phyloP scores from a whole-genome alignment of 2,888 invertebrate species.

The Apodemia mormo region DNA sequence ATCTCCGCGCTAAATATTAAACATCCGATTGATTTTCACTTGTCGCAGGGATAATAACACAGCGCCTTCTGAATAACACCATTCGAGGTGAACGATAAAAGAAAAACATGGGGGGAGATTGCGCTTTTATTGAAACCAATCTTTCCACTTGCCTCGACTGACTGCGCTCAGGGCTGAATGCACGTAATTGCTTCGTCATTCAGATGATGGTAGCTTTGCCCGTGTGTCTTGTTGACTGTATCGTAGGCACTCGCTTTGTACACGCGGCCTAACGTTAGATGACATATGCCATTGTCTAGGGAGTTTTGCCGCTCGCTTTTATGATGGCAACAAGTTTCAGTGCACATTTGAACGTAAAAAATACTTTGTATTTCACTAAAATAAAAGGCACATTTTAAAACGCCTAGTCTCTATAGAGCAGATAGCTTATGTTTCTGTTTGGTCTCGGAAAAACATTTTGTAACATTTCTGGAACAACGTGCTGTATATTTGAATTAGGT shows the following conservation, averaged over 20 bases:
- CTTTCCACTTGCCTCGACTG: conserved; percentile 75
- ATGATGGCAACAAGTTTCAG: conserved; percentile 58
- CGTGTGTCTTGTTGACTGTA: conserved; percentile 75
- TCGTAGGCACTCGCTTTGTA: conserved; percentile 65
- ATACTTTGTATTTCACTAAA: conserved; percentile 38
- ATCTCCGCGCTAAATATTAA: background rate
- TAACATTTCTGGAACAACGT: background rate
- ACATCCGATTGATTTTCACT: background rate
- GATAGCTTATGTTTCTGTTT: conserved; percentile 34
- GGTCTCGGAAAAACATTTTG: conserved; percentile 42
- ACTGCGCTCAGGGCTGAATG: conserved; percentile 71
- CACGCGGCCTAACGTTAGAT: conserved; percentile 59
- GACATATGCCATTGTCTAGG: conserved; percentile 65
- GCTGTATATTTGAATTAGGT: conserved; percentile 30
- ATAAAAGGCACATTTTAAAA: conserved; percentile 39
- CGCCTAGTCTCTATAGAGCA: conserved; percentile 42
- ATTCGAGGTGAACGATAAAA: conserved; percentile 75
- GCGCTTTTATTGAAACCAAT: conserved; percentile 81
- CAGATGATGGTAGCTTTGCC: conserved; percentile 72
- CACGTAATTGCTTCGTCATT: conserved; percentile 79
- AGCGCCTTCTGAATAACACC: conserved; percentile 62
- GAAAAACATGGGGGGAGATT: conserved; percentile 77
- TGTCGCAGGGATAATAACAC: conserved; percentile 35
- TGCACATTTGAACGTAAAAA: conserved; percentile 42
- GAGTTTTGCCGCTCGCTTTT: conserved; percentile 57